These are phyloP conservation scores for Brienomyrus brachyistius DNA, from an alignment of 2,113 vertebrate genomes.

Conservation along the genomic window DNA sequence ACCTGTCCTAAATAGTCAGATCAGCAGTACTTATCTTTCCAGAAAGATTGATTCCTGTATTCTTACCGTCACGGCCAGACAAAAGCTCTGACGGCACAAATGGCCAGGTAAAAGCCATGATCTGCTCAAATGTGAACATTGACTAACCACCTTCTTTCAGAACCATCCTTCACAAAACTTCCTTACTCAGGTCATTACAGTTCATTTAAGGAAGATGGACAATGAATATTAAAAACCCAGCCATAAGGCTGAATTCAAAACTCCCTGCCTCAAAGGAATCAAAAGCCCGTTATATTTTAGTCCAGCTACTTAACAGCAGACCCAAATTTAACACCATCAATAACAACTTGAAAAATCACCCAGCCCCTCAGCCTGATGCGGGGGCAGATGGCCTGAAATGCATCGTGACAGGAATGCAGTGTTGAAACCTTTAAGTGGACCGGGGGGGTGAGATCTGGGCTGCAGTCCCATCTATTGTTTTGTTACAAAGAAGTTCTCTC, in stretches of 20 bases:
- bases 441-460: background rate
- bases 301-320: background rate
- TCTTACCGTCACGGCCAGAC: background rate
- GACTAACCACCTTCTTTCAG: background rate
- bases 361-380: background rate
- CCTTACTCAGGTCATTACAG: background rate
- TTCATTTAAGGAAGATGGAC: background rate
- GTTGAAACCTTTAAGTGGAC: background rate
- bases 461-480: conserved; percentile 10
- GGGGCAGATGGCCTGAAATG: background rate
- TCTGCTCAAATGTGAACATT: background rate
- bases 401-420: background rate
- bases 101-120: background rate
- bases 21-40: background rate
- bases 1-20: background rate
- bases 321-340: background rate
- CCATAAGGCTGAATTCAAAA: background rate
- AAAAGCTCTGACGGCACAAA: background rate
- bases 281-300: background rate
- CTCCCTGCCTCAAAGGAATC: background rate
- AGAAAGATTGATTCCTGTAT: background rate
- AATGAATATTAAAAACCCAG: background rate
- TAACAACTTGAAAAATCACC: background rate
- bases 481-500: background rate
- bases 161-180: background rate